Conservation (phyloP, 2,797 vertebrate genomes). For the Notolepis coatsorum region DNA sequence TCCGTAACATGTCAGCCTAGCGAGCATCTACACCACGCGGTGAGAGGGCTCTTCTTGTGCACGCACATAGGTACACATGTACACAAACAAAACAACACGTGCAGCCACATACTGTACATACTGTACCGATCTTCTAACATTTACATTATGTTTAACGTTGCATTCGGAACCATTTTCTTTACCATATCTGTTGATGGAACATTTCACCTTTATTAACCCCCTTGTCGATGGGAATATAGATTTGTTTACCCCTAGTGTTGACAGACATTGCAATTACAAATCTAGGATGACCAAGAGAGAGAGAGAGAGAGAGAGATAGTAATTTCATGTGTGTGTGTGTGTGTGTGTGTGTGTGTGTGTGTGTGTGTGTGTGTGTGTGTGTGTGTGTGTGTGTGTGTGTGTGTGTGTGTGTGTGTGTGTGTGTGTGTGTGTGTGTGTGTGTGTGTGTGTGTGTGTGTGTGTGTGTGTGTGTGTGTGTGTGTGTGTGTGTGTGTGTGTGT, state of each 20-base stretch:
- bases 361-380: background rate
- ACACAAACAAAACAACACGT: background rate
- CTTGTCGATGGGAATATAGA: too few species aligned
- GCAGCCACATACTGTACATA: background rate
- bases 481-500: background rate
- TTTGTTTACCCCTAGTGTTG: too few species aligned
- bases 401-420: too few species aligned
- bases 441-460: too few species aligned
- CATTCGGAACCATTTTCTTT: too few species aligned
- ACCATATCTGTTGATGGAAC: too few species aligned
- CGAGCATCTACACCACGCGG: conserved; percentile 24
- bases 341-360: background rate
- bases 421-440: too few species aligned
- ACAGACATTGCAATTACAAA: background rate
- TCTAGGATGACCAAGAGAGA: too few species aligned
- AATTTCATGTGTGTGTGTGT: background rate
- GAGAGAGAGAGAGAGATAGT: too few species aligned
- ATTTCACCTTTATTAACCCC: too few species aligned
- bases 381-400: background rate
- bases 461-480: too few species aligned
- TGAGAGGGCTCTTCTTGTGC: background rate
- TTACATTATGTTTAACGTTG: too few species aligned
- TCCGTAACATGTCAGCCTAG: conserved; percentile 64
- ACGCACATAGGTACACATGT: background rate
- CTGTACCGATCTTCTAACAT: background rate